Evolutionary conservation across 2,888 invertebrate genomes (phyloP).

Genomic region (Ophion slaviceki): DNA sequence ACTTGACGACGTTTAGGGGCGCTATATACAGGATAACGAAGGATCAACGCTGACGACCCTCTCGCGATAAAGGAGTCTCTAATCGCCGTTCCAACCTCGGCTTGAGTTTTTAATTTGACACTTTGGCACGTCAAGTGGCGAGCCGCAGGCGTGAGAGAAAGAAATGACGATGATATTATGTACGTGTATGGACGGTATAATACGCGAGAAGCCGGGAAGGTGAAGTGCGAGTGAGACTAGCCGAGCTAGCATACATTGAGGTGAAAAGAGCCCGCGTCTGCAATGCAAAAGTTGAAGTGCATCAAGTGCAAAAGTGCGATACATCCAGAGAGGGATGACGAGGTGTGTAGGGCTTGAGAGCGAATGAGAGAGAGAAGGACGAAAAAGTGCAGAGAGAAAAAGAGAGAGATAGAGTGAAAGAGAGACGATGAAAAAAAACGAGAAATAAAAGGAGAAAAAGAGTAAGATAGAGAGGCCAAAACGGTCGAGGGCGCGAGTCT

Average conservation of each 20-base stretch:
- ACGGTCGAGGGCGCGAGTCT: slow-evolving; percentile 60
- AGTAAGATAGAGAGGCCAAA: slow-evolving; percentile 71
- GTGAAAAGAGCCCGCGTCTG: slow-evolving; percentile 11
- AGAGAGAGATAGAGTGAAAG: slow-evolving; percentile 18
- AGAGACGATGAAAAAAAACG: slow-evolving; percentile 9
- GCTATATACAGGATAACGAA: slow-evolving; percentile 66
- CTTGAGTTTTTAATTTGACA: slow-evolving; percentile 79
- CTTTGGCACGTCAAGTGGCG: slow-evolving; percentile 75
- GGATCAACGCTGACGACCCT: slow-evolving; percentile 59
- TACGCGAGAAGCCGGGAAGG: slow-evolving; percentile 29
- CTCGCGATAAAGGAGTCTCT: slow-evolving; percentile 52
- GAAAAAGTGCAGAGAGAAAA: slow-evolving; percentile 28
- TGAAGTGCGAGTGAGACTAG: slow-evolving; percentile 12
- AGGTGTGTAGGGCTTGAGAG: slow-evolving; percentile 5
- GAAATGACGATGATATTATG: slow-evolving; percentile 28
- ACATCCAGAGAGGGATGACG: slow-evolving; percentile 12
- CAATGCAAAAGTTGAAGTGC: slow-evolving; percentile 35
- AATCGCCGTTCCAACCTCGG: slow-evolving; percentile 72
- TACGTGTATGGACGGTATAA: slow-evolving; percentile 26
- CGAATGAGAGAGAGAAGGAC: slow-evolving; percentile 26
- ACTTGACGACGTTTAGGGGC: slow-evolving; percentile 45
- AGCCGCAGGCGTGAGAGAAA: slow-evolving; percentile 43
- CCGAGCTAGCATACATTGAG: background rate
- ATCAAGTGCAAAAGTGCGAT: slow-evolving; percentile 35
- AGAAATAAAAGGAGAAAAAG: slow-evolving; percentile 40